Conservation (phyloP, 2,888 invertebrate species). For the Pterobdella sp. region DNA sequence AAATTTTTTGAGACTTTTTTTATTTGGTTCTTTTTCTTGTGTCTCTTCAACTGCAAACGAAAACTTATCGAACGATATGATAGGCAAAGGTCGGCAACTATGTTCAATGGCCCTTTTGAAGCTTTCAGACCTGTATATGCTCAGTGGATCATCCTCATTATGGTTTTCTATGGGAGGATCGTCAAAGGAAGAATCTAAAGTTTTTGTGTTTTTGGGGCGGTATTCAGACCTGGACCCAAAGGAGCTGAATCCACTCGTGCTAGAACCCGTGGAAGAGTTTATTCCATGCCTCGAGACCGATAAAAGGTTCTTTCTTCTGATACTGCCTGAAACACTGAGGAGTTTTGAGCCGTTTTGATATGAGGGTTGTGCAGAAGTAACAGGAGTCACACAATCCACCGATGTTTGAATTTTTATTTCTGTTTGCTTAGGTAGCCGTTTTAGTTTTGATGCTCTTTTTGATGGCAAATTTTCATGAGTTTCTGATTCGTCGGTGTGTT, state of each 20-base stretch:
- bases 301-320: conserved; percentile 16
- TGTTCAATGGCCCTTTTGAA: conserved; percentile 37
- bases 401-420: no score
- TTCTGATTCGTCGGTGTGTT: no score
- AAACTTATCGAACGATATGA: not conserved
- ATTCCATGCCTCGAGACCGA: conserved; percentile 32
- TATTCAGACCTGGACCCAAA: conserved; percentile 35
- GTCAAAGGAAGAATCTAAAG: conserved; percentile 27
- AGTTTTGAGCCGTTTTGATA: not conserved
- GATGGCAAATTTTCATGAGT: no score
- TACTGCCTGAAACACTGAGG: not conserved
- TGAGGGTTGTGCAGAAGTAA: not conserved
- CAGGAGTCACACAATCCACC: no score
- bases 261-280: conserved; percentile 41
- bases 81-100: not conserved
- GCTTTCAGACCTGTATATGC: conserved; percentile 33
- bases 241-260: conserved; percentile 40
- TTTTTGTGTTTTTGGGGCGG: conserved; percentile 8
- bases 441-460: no score
- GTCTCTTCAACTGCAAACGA: not conserved
- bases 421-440: no score
- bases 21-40: not conserved
- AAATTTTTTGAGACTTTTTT: not conserved
- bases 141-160: conserved; percentile 24
- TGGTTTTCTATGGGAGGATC: conserved; percentile 28